Evolutionary conservation across 2,797 vertebrate species (phyloP), one percentile per base, ranked within the genome.

Genomic region (Psittacula echo): DNA sequence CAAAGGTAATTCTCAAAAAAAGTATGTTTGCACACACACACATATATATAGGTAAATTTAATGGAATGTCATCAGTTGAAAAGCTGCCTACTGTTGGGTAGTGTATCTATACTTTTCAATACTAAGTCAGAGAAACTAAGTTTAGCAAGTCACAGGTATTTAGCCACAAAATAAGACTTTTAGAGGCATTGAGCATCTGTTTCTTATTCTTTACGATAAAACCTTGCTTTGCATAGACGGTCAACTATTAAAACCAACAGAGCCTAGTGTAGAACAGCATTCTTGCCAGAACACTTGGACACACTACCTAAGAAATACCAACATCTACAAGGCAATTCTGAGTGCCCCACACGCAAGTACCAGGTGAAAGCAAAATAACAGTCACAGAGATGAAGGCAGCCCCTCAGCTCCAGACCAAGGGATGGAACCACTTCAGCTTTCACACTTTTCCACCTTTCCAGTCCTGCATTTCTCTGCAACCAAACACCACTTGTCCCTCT

Each of bases 331-430:
- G 11, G 32, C 66, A 71, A 11, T 84, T 81, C 27, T 44, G 51
- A 53, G 16, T 27, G 39, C 32, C 32, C 24, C 27, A 9, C 13
- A 54, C 1, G 1, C 0, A 0, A 66, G 17, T 23, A 61, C 6
- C 12, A 77, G 16, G 5, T 74, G n/a, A 47, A 77, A 85, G 62
- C 32, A 87, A 70, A 54, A 32, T 0, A 0, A 66, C 1, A 2
- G 30, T 66, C 26, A n/a, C 5, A 42, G 11, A 17, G 7, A 30
- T 24, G 42, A 70, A 70, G 29, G 50, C 30, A 64, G 37, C 4
- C 16, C 42, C 29, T 48, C 61, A 77, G 50, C 4, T 39, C 50
- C 19, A 76, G 22, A 7, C 5, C 7, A 42, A 44, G 58, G 34
- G 39, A 54, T 53, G 16, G n/a, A 62, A 82, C 5, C 45, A 41